phyloP scores from a whole-genome alignment of 2,888 invertebrate species.

The Lithosia quadra region DNA sequence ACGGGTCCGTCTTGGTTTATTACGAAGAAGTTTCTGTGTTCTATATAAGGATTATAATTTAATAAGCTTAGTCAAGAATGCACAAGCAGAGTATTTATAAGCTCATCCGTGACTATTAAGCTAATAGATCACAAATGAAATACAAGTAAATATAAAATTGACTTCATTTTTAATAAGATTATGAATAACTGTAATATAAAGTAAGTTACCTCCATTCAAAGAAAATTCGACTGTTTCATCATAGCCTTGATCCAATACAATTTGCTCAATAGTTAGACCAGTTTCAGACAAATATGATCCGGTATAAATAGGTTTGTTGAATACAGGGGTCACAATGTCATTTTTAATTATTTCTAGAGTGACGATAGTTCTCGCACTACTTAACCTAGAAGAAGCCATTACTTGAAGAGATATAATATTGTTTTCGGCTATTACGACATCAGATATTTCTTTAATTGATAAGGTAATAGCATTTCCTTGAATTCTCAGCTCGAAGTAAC shows the following conservation, averaged over 20 bases:
- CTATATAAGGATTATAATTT: conserved; percentile 47
- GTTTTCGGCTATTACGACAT: conserved; percentile 61
- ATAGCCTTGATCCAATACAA: conserved; percentile 67
- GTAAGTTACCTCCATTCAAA: conserved; percentile 72
- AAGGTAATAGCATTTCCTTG: conserved; percentile 60
- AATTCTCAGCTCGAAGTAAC: conserved; percentile 57
- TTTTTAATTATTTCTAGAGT: conserved; percentile 72
- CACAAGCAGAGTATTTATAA: too few species aligned
- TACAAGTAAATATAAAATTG: too few species aligned
- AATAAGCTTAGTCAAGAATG: background rate
- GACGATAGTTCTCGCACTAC: conserved; percentile 59
- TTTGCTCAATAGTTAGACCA: conserved; percentile 61
- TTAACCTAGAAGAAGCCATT: conserved; percentile 56
- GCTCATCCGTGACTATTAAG: too few species aligned
- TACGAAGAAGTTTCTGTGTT: conserved; percentile 56
- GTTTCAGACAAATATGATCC: conserved; percentile 60
- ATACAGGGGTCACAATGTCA: conserved; percentile 69
- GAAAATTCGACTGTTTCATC: conserved; percentile 63
- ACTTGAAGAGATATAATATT: conserved; percentile 65
- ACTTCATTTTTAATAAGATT: too few species aligned
- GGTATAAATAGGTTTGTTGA: conserved; percentile 63
- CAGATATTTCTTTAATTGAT: conserved; percentile 61
- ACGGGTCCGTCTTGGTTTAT: conserved; percentile 42
- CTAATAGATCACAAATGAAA: too few species aligned
- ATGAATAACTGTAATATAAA: too few species aligned